These are phyloP conservation scores for Microchirus variegatus DNA, from an alignment of 2,797 vertebrate species.

Conservation along the genomic window DNA sequence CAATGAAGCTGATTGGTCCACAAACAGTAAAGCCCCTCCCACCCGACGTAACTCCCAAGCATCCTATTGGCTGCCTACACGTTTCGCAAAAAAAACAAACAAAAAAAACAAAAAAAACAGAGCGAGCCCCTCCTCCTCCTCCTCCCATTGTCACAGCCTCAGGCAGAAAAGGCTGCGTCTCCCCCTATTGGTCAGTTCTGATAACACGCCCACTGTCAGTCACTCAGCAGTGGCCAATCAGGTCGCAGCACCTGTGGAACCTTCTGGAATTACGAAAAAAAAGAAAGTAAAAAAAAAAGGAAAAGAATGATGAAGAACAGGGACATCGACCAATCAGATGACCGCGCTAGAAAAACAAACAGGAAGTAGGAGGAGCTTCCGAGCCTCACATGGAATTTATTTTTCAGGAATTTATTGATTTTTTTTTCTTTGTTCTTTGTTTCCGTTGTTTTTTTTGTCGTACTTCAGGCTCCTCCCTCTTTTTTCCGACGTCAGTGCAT, in stretches of 20 bases:
- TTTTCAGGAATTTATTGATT: conserved; percentile 52
- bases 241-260: conserved; percentile 70
- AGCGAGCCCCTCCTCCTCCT: conserved; percentile 57
- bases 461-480: conserved; percentile 55
- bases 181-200: conserved; percentile 65
- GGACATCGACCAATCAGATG: conserved; percentile 57
- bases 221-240: conserved; percentile 73
- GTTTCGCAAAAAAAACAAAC: conserved; percentile 25
- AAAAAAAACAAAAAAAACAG: conserved; percentile 24
- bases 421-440: conserved; percentile 76
- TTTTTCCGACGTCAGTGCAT: conserved; percentile 91
- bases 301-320: conserved; percentile 69
- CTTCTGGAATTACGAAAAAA: conserved; percentile 84
- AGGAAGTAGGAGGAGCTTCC: conserved; percentile 85
- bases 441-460: conserved; percentile 71
- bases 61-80: conserved; percentile 58
- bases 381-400: conserved; percentile 76
- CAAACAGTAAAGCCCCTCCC: conserved; percentile 65
- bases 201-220: conserved; percentile 65
- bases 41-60: conserved; percentile 20
- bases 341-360: conserved; percentile 76
- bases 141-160: conserved; percentile 82
- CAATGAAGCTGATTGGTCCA: conserved; percentile 69
- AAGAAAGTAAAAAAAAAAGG: conserved; percentile 8
- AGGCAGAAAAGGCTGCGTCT: conserved; percentile 53